Evolutionary conservation across 92 coral and sea anemone genomes (phyloP).

Genomic region (Metridium senile): DNA sequence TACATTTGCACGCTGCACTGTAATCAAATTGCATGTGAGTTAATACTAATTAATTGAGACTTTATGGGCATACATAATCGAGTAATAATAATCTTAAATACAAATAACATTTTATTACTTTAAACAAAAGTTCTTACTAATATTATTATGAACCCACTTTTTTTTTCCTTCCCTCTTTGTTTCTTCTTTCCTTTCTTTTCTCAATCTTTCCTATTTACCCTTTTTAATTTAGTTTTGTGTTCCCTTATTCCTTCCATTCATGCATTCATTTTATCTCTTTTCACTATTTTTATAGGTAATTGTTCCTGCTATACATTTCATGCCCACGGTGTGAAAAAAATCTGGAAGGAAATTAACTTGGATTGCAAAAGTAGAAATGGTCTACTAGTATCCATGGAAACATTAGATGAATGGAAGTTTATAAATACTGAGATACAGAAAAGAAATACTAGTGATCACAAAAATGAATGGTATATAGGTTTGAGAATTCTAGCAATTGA

Average conservation of each 20-base stretch:
- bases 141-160: no score
- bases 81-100: no score
- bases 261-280: background rate
- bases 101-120: no score
- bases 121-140: no score
- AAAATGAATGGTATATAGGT: constrained; percentile 20
- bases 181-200: no score
- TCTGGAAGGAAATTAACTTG: background rate
- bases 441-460: background rate
- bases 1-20: no score
- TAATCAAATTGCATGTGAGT: no score
- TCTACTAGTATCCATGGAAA: constrained; percentile 16
- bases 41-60: no score
- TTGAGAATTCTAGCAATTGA: background rate
- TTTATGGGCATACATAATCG: no score
- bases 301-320: constrained; percentile 18
- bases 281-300: background rate
- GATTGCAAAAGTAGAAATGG: background rate
- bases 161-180: no score
- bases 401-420: constrained; percentile 12
- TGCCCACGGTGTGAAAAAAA: background rate
- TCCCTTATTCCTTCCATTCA: background rate
- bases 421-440: constrained; percentile 17
- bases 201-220: no score
- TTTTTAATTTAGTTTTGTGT: no score